These are phyloP conservation scores for Caerostris darwini DNA, from an alignment of 1,140 invertebrate species.

Conservation along the genomic window DNA sequence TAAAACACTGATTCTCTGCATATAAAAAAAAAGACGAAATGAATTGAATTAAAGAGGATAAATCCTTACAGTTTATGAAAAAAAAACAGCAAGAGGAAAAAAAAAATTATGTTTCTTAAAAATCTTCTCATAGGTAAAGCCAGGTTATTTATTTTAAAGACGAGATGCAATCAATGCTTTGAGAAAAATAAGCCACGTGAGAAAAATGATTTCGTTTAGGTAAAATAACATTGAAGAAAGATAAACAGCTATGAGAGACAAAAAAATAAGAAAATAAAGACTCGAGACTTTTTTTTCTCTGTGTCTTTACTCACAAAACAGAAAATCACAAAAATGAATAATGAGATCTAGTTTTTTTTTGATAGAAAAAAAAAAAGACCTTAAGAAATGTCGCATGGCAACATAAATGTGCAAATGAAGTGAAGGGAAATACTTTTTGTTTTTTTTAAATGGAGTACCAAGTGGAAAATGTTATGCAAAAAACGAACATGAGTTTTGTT, in stretches of 20 bases:
- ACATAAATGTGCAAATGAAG: too few relatives aligned
- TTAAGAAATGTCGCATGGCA: too few relatives aligned
- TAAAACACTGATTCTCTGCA: neutral
- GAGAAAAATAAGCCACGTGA: neutral
- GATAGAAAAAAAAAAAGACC: neutral
- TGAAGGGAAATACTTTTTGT: too few relatives aligned
- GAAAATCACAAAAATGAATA: neutral
- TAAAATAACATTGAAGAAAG: slow-evolving; percentile 11
- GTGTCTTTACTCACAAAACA: neutral
- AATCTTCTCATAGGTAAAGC: neutral
- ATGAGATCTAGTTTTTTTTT: neutral
- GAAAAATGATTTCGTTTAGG: neutral
- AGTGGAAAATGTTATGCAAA: too few relatives aligned
- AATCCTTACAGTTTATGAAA: neutral
- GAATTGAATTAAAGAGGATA: neutral
- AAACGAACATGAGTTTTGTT: too few relatives aligned
- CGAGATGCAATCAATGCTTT: neutral
- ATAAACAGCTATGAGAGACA: neutral
- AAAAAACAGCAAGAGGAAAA: neutral
- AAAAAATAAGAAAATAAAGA: neutral
- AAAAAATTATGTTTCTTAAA: neutral
- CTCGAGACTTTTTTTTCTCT: neutral
- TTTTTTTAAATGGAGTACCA: too few relatives aligned
- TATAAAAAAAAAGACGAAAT: neutral
- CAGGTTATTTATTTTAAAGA: neutral